Conservation (phyloP, 2,888 invertebrate genomes). For the Yponomeuta plumbellus region DNA sequence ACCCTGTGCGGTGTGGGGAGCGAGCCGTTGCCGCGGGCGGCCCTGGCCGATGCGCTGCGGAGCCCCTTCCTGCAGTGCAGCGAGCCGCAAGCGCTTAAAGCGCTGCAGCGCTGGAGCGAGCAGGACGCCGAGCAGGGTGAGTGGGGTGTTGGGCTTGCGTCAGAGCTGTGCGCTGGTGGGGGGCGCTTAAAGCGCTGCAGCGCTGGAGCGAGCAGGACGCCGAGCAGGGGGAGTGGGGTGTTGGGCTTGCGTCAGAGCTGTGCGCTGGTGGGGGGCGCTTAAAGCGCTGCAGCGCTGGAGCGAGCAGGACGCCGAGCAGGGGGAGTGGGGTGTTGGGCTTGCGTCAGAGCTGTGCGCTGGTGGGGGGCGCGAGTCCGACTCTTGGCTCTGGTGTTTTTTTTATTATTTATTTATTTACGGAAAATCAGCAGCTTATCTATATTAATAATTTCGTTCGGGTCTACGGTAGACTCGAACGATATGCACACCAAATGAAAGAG, state of each 20-base stretch:
- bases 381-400: too few species aligned
- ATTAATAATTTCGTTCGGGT: too few species aligned
- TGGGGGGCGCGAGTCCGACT: too few species aligned
- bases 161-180: too few species aligned
- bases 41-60: slow-evolving; percentile 83
- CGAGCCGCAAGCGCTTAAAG: slow-evolving; percentile 90
- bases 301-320: slow-evolving; percentile 29
- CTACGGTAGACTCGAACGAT: too few species aligned
- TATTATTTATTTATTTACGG: too few species aligned
- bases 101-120: slow-evolving; percentile 64
- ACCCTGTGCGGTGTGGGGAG: slow-evolving; percentile 75
- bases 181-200: slow-evolving; percentile 81
- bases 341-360: too few species aligned
- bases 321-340: not conserved
- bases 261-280: too few species aligned
- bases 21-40: slow-evolving; percentile 82
- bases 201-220: slow-evolving; percentile 47
- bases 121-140: slow-evolving; percentile 29
- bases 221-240: not conserved
- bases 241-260: too few species aligned
- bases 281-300: slow-evolving; percentile 72
- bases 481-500: too few species aligned
- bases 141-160: too few species aligned
- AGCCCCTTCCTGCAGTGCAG: slow-evolving; percentile 83
- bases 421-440: too few species aligned